Evolutionary conservation across 37 sponge, comb jelly and placozoan species (phyloP).

Genomic region (Ianthella basta): DNA sequence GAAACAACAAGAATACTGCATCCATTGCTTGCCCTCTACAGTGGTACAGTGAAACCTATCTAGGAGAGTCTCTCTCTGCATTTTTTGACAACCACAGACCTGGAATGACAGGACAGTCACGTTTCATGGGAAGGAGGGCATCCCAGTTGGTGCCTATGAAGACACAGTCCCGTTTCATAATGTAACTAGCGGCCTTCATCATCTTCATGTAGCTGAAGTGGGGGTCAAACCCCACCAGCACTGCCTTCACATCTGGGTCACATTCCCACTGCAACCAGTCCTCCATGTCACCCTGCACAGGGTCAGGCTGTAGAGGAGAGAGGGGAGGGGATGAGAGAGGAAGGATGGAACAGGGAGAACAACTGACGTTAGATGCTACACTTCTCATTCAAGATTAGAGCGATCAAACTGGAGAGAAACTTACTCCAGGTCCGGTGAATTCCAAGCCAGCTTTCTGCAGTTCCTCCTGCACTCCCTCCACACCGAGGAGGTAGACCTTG

Average conservation of each 20-base stretch:
- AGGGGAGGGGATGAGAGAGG: no score
- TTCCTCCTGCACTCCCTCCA: constrained; percentile 64
- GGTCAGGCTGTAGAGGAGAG: constrained; percentile 57
- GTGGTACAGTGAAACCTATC: no score
- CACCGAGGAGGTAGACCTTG: constrained; percentile 83
- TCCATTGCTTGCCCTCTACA: no score
- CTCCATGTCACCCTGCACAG: constrained; percentile 47
- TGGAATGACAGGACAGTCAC: constrained; percentile 55
- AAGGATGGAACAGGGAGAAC: no score
- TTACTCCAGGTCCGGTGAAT: constrained; percentile 71
- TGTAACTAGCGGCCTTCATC: constrained; percentile 78
- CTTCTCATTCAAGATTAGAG: no score
- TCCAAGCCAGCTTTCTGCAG: constrained; percentile 52
- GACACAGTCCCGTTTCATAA: constrained; percentile 61
- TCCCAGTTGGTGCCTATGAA: constrained; percentile 91
- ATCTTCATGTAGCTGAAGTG: constrained; percentile 84
- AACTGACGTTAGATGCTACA: no score
- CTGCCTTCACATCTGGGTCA: constrained; percentile 80
- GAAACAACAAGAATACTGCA: no score
- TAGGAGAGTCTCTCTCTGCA: no score
- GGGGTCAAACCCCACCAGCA: constrained; percentile 78
- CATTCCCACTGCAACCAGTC: constrained; percentile 62
- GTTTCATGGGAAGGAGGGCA: constrained; percentile 53
- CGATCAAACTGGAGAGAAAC: no score
- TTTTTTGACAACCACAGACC: no score